Evolutionary conservation across 64 coral and sea anemone species (phyloP).

Genomic region (Pocillopora verrucosa): DNA sequence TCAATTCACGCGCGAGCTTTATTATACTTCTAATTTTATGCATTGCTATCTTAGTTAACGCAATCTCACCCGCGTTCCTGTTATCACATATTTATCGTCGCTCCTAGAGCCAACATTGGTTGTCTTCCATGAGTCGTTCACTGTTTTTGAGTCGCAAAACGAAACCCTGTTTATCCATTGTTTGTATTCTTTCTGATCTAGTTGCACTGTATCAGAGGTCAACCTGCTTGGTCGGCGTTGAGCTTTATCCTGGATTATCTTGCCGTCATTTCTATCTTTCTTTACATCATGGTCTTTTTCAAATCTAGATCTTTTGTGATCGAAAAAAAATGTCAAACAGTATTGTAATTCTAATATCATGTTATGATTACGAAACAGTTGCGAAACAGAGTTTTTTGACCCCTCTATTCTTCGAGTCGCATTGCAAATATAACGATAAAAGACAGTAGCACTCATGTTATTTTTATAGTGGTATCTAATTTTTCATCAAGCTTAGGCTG

Average conservation of each 20-base stretch:
- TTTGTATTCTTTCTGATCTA: background rate
- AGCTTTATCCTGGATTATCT: background rate
- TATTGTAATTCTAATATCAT: too few species aligned
- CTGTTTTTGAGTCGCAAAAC: background rate
- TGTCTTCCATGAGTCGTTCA: background rate
- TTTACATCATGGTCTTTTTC: background rate
- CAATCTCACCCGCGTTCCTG: background rate
- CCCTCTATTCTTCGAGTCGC: too few species aligned
- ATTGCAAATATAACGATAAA: too few species aligned
- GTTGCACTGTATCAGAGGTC: background rate
- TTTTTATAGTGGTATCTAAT: too few species aligned
- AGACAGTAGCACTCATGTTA: too few species aligned
- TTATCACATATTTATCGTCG: background rate
- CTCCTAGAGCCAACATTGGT: background rate
- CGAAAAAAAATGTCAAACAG: too few species aligned
- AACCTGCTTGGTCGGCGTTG: background rate
- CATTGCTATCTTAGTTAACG: too few species aligned
- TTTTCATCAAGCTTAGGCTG: too few species aligned
- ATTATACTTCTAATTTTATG: too few species aligned
- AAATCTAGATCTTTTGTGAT: constrained; percentile 3
- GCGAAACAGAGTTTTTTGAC: too few species aligned
- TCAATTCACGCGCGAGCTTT: too few species aligned
- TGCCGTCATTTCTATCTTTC: background rate
- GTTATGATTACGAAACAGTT: too few species aligned
- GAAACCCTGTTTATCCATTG: background rate